Evolutionary conservation across 2,797 vertebrate genomes (phyloP), one percentile per base, ranked within the genome.

Genomic region (Acanthis flammea): DNA sequence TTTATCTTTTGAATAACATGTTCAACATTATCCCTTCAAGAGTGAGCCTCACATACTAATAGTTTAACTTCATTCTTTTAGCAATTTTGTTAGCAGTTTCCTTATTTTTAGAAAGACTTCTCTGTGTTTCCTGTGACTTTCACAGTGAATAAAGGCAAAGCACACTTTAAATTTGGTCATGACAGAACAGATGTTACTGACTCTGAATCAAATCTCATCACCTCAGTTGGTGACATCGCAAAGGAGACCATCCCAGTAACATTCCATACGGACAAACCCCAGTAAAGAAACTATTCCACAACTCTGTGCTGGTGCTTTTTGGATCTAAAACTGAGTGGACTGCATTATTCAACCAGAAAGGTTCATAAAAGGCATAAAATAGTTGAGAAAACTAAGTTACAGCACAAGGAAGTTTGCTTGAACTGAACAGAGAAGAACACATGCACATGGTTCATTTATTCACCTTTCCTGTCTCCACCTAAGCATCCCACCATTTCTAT

Each of bases 91-190:
- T 57, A 70, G 31, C 9, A 74, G 70, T 30, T 53, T 66, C 53
- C 68, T 66, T 74, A 54, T 48, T 91, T 89, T 91, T 70, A 92
- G 37, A 28, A 90, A 76, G 39, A 45, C 31, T 30, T 51, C 35
- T 57, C 33, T 4, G 28, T 1, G 2, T 21, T 90, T 93, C 37
- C 57, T 51, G 15, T n/a, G 66, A 86, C 41, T 84, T 92, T 48
- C 50, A 54, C 30, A 86, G 41, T 25, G 41, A 73, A 67, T n/a
- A 71, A 87, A 90, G 55, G 57, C n/a, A 94, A 71, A 91, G 25
- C 5, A 65, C 83, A 51, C 50, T 77, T 90, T 27, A 51, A 17
- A 41, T n/a, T 58, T 67, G 28, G 47, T n/a, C 27, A 5, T 13
- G 12, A 72, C 42, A 90, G 33, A 86, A 76, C 28, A 81, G 37